Percentiles rank a stretch among this genome's conserved stretches.
These are phyloP conservation scores for Mylabris phalerata DNA, from an alignment of 1,140 invertebrate species.

Conservation along the genomic window DNA sequence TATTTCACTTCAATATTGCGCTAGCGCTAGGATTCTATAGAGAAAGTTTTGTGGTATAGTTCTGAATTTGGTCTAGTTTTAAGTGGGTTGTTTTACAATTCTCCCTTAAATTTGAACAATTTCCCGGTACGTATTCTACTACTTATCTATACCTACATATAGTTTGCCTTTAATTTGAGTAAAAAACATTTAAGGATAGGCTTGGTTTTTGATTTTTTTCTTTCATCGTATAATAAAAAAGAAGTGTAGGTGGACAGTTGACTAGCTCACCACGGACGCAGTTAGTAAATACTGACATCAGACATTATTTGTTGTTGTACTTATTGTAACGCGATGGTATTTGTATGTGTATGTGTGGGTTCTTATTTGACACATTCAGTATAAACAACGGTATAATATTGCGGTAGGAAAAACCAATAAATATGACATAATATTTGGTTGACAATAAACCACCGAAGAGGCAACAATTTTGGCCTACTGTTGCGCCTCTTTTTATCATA, in stretches of 20 bases:
- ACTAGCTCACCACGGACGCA: slow-evolving; percentile 1
- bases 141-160: too few species aligned
- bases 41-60: slow-evolving; percentile 37
- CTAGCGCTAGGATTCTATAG: slow-evolving; percentile 33
- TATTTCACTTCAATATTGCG: slow-evolving; percentile 25
- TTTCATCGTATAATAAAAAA: too few species aligned
- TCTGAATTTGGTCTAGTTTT: slow-evolving; percentile 17
- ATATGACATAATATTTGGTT: background rate
- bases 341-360: slow-evolving; percentile 6
- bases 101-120: too few species aligned
- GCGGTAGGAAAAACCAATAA: slow-evolving; percentile 7
- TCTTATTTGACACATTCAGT: slow-evolving; percentile 10
- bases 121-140: too few species aligned
- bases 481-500: background rate
- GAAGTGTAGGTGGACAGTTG: slow-evolving; percentile 9
- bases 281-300: slow-evolving; percentile 12
- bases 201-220: background rate
- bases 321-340: slow-evolving; percentile 1
- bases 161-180: too few species aligned
- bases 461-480: background rate
- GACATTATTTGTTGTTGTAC: slow-evolving; percentile 7
- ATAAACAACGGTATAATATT: slow-evolving; percentile 4
- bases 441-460: slow-evolving; percentile 4
- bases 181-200: background rate
- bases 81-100: slow-evolving; percentile 7